Evolutionary conservation across 2,797 vertebrate species (phyloP).

Genomic region (Acipenser oxyrinchus): DNA sequence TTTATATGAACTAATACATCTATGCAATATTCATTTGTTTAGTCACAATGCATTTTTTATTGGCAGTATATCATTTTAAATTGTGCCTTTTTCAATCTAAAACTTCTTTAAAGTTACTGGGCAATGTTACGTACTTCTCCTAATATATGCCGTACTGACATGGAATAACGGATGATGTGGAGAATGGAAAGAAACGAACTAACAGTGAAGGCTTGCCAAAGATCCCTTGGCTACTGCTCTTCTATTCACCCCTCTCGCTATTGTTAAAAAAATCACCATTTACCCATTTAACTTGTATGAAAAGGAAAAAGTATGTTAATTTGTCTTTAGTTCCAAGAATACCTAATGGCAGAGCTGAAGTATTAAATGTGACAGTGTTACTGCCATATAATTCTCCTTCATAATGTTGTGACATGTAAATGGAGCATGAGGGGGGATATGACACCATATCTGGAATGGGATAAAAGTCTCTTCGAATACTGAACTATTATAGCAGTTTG

Average conservation of each 20-base stretch:
- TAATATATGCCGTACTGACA: too few species aligned
- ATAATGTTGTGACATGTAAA: constrained; percentile 51
- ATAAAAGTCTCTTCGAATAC: constrained; percentile 74
- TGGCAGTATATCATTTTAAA: too few species aligned
- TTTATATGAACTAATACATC: too few species aligned
- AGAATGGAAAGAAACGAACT: too few species aligned
- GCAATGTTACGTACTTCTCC: too few species aligned
- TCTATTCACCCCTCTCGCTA: constrained; percentile 36
- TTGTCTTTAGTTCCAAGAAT: constrained; percentile 15
- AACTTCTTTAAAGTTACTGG: too few species aligned
- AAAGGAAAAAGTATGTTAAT: constrained; percentile 10
- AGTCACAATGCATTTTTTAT: too few species aligned
- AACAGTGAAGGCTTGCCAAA: too few species aligned
- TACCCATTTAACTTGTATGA: constrained; percentile 11
- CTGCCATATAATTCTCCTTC: constrained; percentile 15
- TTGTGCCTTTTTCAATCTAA: too few species aligned
- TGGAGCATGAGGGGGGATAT: constrained; percentile 62
- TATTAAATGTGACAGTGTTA: constrained; percentile 12
- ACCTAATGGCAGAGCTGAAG: constrained; percentile 15
- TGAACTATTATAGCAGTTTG: constrained; percentile 76
- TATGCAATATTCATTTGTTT: too few species aligned
- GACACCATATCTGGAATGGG: constrained; percentile 64
- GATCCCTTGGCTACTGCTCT: too few species aligned
- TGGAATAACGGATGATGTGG: too few species aligned
- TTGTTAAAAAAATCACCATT: constrained; percentile 41